phyloP scores from a whole-genome alignment of 2,888 invertebrate genomes.

The Tetropium fuscum region DNA sequence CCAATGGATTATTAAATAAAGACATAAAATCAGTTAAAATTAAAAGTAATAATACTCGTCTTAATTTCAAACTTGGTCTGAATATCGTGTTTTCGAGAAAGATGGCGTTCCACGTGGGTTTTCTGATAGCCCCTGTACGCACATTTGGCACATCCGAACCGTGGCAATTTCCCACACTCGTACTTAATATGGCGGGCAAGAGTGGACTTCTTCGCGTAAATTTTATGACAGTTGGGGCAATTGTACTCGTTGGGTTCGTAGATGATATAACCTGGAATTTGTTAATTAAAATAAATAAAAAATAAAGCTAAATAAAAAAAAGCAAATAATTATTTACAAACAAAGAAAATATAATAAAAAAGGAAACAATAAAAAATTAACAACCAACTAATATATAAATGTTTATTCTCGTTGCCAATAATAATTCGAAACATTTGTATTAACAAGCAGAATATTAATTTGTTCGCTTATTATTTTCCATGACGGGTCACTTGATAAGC shows the following conservation, averaged over 20 bases:
- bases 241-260: conserved; percentile 45
- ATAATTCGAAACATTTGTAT: no score
- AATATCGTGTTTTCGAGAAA: conserved; percentile 56
- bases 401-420: no score
- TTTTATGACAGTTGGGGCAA: conserved; percentile 48
- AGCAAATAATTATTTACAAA: conserved; percentile 20
- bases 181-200: conserved; percentile 56
- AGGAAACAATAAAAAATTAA: conserved; percentile 10
- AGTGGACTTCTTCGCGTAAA: conserved; percentile 51
- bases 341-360: conserved; percentile 10
- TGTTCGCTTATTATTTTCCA: no score
- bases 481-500: no score
- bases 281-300: conserved; percentile 26
- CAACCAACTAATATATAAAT: not conserved
- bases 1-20: no score
- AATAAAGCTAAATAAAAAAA: conserved; percentile 20
- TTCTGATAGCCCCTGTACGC: conserved; percentile 56
- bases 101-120: conserved; percentile 56
- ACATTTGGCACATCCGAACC: conserved; percentile 57
- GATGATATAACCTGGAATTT: conserved; percentile 44
- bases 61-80: conserved; percentile 48
- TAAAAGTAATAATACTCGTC: conserved; percentile 45
- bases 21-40: conserved; percentile 34
- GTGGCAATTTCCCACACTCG: conserved; percentile 57
- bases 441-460: no score